Base-by-base conservation (phyloP, 2,113 vertebrate species). In the Rissa tridactyla region DNA sequence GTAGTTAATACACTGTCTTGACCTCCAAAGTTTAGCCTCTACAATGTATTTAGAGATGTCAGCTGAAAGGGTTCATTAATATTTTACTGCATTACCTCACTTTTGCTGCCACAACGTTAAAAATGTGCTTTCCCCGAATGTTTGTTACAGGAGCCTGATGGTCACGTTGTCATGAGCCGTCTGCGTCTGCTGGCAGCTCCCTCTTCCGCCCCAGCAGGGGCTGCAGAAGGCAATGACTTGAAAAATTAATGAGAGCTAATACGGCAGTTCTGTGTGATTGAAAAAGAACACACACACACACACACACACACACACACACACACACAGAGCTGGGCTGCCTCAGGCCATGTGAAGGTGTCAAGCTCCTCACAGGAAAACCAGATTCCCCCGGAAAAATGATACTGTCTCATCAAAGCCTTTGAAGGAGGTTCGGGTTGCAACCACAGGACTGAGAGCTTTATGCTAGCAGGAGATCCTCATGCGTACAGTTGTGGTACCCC, bases 11-110 rank as follows among this genome's bases (percentile, higher is more conserved):
- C 38, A 57, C 22, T 52, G 9, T 26, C 61, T 91, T 87, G 81
- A 92, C 73, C 83, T 89, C 91, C 61, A 76, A 76, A 66, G 21
- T 65, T 82, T 64, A 76, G 69, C 47, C 16, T 94, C 57, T 68
- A 15, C 47, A 57, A 60, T 34, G 19, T 61, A 52, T 94, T 94
- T 94, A 60, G 70, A 82, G 60, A 78, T 62, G 78, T 76, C 88
- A 84, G 57, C 72, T 77, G 73, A 90, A 86, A 88, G 17, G 34
- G 36, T 38, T 97, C 92, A 86, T 96, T 88, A 97, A 92, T 95
- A 87, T 92, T 95, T 97, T 66, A 90, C 64, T 81, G 77, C 66
- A 91, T 92, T 92, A 92, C 94, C 52, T 95, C 82, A 86, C 57
- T 65, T 83, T 40, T 62, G 71, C 69, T 83, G 55, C 86, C 86